A percentile compares a stretch with the other conserved stretches of the same genome.
Evolutionary conservation across 92 coral and sea anemone genomes (phyloP).

Genomic region (Phenganax stokvisi): DNA sequence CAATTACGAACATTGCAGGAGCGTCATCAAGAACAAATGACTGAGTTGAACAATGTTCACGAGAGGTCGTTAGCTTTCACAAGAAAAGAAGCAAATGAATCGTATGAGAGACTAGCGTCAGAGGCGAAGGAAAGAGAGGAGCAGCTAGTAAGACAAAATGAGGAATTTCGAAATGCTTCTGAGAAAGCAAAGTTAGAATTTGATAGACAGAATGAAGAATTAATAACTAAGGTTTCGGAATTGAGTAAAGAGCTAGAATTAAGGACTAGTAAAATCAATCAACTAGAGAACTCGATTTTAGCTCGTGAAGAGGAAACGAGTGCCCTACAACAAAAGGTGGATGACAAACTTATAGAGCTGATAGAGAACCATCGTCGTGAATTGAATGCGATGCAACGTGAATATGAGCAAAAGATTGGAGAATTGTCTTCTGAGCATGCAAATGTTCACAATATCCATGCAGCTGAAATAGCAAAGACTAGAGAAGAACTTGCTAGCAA

Average conservation of each 20-base stretch:
- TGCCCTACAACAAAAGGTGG: slow-evolving; percentile 62
- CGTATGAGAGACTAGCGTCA: slow-evolving; percentile 63
- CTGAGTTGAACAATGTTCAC: slow-evolving; percentile 77
- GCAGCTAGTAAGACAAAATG: slow-evolving; percentile 53
- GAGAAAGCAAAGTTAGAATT: slow-evolving; percentile 54
- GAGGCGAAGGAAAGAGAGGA: slow-evolving; percentile 94
- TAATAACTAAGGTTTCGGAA: slow-evolving; percentile 50
- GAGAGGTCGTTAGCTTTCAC: slow-evolving; percentile 74
- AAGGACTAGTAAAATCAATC: slow-evolving; percentile 66
- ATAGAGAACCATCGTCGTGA: slow-evolving; percentile 72
- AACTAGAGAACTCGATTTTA: slow-evolving; percentile 65
- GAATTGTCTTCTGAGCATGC: slow-evolving; percentile 69
- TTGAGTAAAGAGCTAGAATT: slow-evolving; percentile 63
- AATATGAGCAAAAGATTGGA: slow-evolving; percentile 61
- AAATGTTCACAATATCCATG: slow-evolving; percentile 50
- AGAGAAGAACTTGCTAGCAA: slow-evolving; percentile 61
- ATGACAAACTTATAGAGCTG: slow-evolving; percentile 70
- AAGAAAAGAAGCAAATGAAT: slow-evolving; percentile 77
- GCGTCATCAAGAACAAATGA: slow-evolving; percentile 68
- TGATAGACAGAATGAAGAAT: slow-evolving; percentile 58
- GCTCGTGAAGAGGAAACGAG: slow-evolving; percentile 59
- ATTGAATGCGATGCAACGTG: slow-evolving; percentile 60
- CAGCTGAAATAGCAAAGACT: slow-evolving; percentile 41
- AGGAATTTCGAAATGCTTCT: slow-evolving; percentile 60
- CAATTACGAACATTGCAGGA: slow-evolving; percentile 75